Evolutionary conservation across 1,140 invertebrate genomes (phyloP).

Genomic region (Lasaia peninsularis): DNA sequence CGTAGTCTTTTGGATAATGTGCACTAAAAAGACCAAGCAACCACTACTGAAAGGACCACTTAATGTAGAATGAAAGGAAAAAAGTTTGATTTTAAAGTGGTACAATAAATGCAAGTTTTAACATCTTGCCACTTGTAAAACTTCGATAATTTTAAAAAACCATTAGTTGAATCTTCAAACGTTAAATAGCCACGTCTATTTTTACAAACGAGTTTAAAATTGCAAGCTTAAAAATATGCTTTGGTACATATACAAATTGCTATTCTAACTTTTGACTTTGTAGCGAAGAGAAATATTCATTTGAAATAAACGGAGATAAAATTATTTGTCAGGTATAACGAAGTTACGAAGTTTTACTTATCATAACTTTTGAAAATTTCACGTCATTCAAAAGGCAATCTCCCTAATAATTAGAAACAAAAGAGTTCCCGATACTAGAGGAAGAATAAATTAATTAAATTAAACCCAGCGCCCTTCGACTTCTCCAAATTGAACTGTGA

Average conservation of each 20-base stretch:
- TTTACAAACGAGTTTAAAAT: not conserved
- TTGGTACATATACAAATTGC: constrained; percentile 1
- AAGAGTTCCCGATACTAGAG: constrained; percentile 5
- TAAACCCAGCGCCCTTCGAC: constrained; percentile 3
- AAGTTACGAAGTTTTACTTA: constrained; percentile 3
- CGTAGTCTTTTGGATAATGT: too few relatives aligned
- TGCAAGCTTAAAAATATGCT: not conserved
- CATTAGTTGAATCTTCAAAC: too few relatives aligned
- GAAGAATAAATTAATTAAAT: constrained; percentile 5
- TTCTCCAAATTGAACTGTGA: constrained; percentile 1
- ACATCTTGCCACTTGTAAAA: too few relatives aligned
- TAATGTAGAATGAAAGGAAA: too few relatives aligned
- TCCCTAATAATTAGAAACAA: constrained; percentile 11
- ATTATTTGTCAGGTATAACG: constrained; percentile 12
- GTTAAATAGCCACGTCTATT: too few relatives aligned
- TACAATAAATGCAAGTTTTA: too few relatives aligned
- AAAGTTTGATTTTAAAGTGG: too few relatives aligned
- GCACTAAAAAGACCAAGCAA: too few relatives aligned
- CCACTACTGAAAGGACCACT: too few relatives aligned
- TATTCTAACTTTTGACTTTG: constrained; percentile 5
- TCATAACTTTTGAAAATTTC: constrained; percentile 9
- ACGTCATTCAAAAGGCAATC: constrained; percentile 9
- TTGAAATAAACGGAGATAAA: constrained; percentile 7
- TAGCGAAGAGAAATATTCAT: constrained; percentile 1
- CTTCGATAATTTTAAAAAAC: too few relatives aligned